Evolutionary conservation across 2,113 vertebrate species (phyloP).

Genomic region (Xiphophorus maculatus): DNA sequence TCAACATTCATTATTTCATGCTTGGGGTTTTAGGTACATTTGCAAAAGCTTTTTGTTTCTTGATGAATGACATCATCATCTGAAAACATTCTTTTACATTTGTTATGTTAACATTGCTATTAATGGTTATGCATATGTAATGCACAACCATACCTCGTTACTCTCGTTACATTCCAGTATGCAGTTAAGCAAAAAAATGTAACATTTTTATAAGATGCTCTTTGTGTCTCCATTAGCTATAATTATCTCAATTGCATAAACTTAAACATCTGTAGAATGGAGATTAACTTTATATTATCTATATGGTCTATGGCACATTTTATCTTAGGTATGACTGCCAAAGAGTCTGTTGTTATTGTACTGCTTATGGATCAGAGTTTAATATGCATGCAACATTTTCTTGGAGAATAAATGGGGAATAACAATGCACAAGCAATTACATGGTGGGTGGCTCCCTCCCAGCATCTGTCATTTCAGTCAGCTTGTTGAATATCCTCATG

Average conservation of each 20-base stretch:
- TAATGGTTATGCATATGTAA: not conserved
- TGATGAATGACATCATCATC: not conserved
- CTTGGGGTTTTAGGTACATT: too few species aligned
- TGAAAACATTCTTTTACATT: not conserved
- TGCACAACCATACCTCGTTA: not conserved
- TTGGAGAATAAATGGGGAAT: constrained; percentile 63
- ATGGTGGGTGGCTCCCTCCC: constrained; percentile 64
- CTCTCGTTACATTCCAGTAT: not conserved
- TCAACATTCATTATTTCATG: too few species aligned
- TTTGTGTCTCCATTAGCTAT: not conserved
- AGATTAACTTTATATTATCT: not conserved
- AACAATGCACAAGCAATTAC: constrained; percentile 75
- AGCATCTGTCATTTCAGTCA: constrained; percentile 72
- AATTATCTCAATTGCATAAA: not conserved
- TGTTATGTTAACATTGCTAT: not conserved
- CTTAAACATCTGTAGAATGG: not conserved
- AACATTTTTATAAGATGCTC: not conserved
- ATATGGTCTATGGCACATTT: constrained; percentile 13
- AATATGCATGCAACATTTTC: constrained; percentile 74
- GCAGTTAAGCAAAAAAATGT: not conserved
- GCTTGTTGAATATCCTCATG: constrained; percentile 59
- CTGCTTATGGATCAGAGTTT: constrained; percentile 57
- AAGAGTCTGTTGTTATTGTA: constrained; percentile 37
- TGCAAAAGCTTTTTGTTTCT: not conserved
- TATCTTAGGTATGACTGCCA: constrained; percentile 16